Base-by-base conservation (phyloP, 1,140 invertebrate genomes). In the Drosophila leontia region DNA sequence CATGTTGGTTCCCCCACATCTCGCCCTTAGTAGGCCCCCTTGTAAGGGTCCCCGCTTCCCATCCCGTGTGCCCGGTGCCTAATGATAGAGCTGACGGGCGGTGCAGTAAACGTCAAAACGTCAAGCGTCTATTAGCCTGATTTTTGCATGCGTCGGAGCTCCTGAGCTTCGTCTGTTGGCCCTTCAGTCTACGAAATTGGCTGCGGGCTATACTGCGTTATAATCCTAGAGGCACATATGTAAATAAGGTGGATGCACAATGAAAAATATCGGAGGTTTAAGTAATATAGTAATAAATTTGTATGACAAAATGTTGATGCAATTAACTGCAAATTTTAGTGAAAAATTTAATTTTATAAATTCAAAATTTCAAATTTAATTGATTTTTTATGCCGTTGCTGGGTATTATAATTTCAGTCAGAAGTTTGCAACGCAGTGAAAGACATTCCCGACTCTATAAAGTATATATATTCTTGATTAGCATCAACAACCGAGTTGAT, bases 91-190 rank as follows among this genome's bases (percentile, higher is more conserved):
- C 64, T 67, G 68, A 67, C 68, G 72, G 57, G 51, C 78, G 81
- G 72, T 79, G 67, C 74, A 81, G 78, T 76, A 90, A 84, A 88
- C 84, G 80, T 88, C 84, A 81, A 88, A 87, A 88, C 84, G 84
- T 88, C 84, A 90, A 90, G 85, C 85, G 80, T 90, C 85, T 88
- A 88, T 88, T 90, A 90, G 85, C 81, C 75, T 71, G 78, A 76
- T 80, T 84, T 83, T 63, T 64, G 45, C 44, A 71, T 77, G 62
- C 71, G 45, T 71, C 42, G 58, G 23, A 48, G 51, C 42, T 74
- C 37, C 70, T 70, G 42, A 29, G 23, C 59, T 44, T 69, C 35
- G 68, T 17, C 65, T 17, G 47, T 11, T n/a, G 55, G 48, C 62
- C 56, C 47, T 76, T 67, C 47, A 34, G 69, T 53, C 53, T 62